A percentile compares a stretch with the other conserved stretches of the same genome.
These are phyloP conservation scores for Leptura quadrifasciata DNA, from an alignment of 2,888 invertebrate genomes.

Conservation along the genomic window DNA sequence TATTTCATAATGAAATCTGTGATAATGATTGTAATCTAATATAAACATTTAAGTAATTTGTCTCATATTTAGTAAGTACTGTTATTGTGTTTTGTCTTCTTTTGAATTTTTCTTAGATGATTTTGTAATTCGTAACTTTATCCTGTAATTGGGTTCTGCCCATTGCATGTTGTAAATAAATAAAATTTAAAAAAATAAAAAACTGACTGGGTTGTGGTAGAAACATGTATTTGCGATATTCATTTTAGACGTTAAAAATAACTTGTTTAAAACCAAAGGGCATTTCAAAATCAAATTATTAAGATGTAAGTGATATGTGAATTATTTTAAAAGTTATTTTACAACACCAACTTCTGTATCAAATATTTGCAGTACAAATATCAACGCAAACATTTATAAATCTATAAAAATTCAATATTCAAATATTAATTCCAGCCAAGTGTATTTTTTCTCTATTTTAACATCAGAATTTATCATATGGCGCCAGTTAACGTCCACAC, in stretches of 20 bases:
- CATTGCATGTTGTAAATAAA: too few species aligned
- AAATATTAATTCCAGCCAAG: constrained; percentile 1
- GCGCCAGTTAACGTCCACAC: constrained; percentile 26
- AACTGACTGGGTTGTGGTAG: too few species aligned
- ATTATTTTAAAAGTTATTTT: background rate
- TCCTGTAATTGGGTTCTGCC: too few species aligned
- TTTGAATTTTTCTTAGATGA: too few species aligned
- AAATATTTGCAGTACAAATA: background rate
- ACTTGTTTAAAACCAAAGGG: background rate
- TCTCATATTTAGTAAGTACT: too few species aligned
- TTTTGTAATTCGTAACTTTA: too few species aligned
- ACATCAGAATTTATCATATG: constrained; percentile 20
- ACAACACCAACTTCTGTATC: background rate
- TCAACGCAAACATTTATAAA: background rate
- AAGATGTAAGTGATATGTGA: background rate
- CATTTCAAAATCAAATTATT: background rate
- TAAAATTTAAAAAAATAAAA: too few species aligned
- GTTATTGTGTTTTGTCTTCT: too few species aligned
- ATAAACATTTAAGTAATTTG: too few species aligned
- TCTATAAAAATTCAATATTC: background rate
- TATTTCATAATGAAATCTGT: too few species aligned
- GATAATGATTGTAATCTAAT: too few species aligned
- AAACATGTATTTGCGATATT: too few species aligned
- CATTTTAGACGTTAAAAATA: background rate
- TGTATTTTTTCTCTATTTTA: constrained; percentile 17